These are phyloP conservation scores for Tetrax tetrax DNA, from an alignment of 2,113 vertebrate genomes.

Conservation along the genomic window DNA sequence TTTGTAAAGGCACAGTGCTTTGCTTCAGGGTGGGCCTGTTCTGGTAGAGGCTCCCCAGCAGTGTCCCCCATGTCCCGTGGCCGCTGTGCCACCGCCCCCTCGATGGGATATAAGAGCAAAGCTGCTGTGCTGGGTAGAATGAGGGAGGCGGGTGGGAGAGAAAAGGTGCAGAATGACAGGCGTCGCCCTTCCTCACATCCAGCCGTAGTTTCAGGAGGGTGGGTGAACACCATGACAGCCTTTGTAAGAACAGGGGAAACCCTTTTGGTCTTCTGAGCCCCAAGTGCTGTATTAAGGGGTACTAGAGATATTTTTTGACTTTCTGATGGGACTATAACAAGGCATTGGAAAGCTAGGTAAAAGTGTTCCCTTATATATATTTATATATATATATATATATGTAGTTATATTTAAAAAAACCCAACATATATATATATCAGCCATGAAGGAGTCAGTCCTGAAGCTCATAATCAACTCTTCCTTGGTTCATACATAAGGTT, in stretches of 20 bases:
- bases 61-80: background rate
- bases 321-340: background rate
- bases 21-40: background rate
- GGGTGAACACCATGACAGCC: background rate
- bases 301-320: background rate
- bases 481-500: background rate
- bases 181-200: background rate
- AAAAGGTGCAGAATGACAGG: background rate
- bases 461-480: background rate
- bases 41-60: background rate
- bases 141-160: background rate
- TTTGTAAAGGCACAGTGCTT: background rate
- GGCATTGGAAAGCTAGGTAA: background rate
- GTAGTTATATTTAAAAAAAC: background rate
- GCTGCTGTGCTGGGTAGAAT: background rate
- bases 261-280: background rate
- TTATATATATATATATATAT: background rate
- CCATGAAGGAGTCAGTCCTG: background rate
- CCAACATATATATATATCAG: rapidly evolving
- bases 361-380: background rate
- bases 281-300: background rate
- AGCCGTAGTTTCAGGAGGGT: background rate
- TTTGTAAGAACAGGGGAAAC: background rate
- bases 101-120: background rate
- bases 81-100: background rate